Evolutionary conservation across 1,140 invertebrate genomes (phyloP).

Genomic region (Drosophila serrata): DNA sequence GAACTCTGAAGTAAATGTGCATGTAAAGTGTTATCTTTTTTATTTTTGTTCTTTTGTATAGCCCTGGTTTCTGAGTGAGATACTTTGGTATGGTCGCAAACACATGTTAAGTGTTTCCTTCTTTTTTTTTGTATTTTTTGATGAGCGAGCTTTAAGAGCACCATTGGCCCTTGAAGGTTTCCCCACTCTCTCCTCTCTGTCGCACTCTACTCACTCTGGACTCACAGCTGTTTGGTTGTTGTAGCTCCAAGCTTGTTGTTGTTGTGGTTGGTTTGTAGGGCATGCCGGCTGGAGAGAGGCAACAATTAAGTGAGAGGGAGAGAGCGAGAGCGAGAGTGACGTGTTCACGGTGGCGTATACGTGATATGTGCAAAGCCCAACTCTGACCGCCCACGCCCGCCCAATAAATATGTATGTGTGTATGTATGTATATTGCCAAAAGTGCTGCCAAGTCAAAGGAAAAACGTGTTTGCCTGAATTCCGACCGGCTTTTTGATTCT

Average conservation of each 20-base stretch:
- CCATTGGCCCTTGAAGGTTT: conserved; percentile 21
- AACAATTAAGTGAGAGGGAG: conserved; percentile 11
- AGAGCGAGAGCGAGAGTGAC: conserved; percentile 30
- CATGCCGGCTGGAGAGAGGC: conserved; percentile 64
- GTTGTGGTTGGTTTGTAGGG: conserved; percentile 31
- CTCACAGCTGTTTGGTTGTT: conserved; percentile 66
- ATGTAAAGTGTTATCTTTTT: neutral
- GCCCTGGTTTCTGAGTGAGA: conserved; percentile 21
- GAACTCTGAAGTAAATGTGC: neutral
- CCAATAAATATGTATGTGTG: conserved; percentile 10
- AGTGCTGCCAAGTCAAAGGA: neutral
- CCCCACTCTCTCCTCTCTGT: neutral
- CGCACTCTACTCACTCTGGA: conserved; percentile 12
- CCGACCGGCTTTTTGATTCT: conserved; percentile 38
- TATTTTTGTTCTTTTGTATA: neutral
- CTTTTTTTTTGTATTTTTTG: conserved; percentile 26
- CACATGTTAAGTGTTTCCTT: conserved; percentile 49
- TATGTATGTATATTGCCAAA: conserved; percentile 14
- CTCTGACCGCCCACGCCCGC: conserved; percentile 39
- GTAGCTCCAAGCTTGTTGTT: conserved; percentile 30
- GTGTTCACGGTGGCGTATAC: conserved; percentile 55
- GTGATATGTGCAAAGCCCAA: conserved; percentile 43
- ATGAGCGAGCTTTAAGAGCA: conserved; percentile 68
- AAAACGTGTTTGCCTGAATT: conserved; percentile 42
- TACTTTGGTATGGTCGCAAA: conserved; percentile 9